A percentile compares a stretch with the other conserved stretches of the same genome.
Evolutionary conservation across 1,140 invertebrate species (phyloP).

Genomic region (Agraylea sexmaculata): DNA sequence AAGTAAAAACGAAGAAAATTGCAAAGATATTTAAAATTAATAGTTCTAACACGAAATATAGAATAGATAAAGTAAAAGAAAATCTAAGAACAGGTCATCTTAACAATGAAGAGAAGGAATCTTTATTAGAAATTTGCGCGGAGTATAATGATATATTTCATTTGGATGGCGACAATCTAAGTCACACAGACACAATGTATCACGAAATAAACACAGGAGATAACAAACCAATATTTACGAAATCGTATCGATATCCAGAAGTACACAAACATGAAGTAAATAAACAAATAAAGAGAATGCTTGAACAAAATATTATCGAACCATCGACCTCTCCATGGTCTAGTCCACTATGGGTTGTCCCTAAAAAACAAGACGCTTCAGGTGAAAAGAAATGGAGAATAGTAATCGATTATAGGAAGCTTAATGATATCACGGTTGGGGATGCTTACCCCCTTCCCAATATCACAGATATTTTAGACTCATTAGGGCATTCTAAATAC

Average conservation of each 20-base stretch:
- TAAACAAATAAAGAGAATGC: constrained; percentile 20
- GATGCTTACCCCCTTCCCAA: constrained; percentile 39
- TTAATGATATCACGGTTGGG: constrained; percentile 26
- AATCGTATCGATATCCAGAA: constrained; percentile 25
- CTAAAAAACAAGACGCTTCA: constrained; percentile 24
- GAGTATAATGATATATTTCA: constrained; percentile 21
- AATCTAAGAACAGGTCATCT: too few relatives aligned
- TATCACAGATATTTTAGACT: constrained; percentile 37
- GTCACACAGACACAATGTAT: constrained; percentile 20
- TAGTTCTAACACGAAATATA: too few relatives aligned
- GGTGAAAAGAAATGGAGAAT: constrained; percentile 26
- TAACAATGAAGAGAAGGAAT: too few relatives aligned
- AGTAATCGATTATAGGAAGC: constrained; percentile 26
- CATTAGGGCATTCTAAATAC: constrained; percentile 30
- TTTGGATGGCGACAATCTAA: constrained; percentile 18
- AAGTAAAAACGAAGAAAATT: too few relatives aligned
- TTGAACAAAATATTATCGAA: constrained; percentile 16
- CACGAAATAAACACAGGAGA: constrained; percentile 23
- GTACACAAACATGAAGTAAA: constrained; percentile 22
- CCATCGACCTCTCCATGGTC: constrained; percentile 12
- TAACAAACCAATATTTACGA: constrained; percentile 19
- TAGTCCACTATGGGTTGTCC: constrained; percentile 22
- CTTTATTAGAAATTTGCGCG: constrained; percentile 2
- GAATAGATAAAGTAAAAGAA: too few relatives aligned
- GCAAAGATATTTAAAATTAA: too few relatives aligned